These are phyloP conservation scores for Odontesthes bonariensis DNA, from an alignment of 2,113 vertebrate genomes.

Conservation along the genomic window DNA sequence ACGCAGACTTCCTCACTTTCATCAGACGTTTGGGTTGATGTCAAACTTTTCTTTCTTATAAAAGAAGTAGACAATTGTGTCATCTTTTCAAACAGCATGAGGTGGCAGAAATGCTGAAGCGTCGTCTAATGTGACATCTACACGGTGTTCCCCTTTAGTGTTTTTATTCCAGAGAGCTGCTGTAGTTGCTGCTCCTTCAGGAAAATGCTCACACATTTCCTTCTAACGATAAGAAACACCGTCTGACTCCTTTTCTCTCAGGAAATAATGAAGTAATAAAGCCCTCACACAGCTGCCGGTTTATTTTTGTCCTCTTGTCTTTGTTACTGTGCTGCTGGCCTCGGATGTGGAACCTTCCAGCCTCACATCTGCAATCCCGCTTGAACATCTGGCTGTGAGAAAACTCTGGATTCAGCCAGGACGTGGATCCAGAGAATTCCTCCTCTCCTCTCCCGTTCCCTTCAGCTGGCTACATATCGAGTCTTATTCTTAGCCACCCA, in stretches of 20 bases:
- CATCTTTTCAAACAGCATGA: neutral
- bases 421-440: neutral
- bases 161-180: neutral
- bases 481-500: neutral
- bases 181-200: neutral
- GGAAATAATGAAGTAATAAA: conserved; percentile 54
- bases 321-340: conserved; percentile 47
- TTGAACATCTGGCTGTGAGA: conserved; percentile 56
- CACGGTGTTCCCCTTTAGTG: neutral
- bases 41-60: neutral
- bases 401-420: conserved; percentile 18
- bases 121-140: neutral
- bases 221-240: no score
- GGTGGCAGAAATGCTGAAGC: neutral
- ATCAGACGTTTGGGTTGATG: neutral
- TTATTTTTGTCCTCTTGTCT: conserved; percentile 48
- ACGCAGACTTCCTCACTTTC: neutral
- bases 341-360: conserved; percentile 49
- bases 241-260: neutral
- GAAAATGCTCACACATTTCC: no score
- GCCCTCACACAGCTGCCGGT: conserved; percentile 29
- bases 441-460: neutral
- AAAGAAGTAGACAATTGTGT: neutral
- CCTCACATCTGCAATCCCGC: conserved; percentile 53
- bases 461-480: neutral